Conservation (phyloP, 1,140 invertebrate genomes). For the Geopemphigus sp. region DNA sequence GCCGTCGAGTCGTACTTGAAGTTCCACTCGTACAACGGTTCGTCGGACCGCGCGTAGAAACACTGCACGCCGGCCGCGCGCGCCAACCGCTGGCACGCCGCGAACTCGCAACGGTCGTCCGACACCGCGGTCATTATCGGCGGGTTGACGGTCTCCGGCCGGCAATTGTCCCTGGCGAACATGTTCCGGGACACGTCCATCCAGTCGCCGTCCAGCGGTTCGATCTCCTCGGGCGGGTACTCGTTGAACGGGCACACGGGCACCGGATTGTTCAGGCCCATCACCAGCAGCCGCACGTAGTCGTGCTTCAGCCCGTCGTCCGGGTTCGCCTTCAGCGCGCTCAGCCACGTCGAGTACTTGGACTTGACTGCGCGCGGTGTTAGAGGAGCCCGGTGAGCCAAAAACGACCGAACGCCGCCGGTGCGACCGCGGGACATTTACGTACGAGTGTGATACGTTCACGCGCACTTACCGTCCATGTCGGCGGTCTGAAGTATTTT, state of each 20-base stretch:
- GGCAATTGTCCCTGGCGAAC: neutral
- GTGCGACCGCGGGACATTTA: too few species aligned
- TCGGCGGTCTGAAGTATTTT: neutral
- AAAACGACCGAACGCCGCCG: too few species aligned
- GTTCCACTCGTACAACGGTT: too few species aligned
- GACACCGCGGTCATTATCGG: too few species aligned
- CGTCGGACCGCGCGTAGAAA: too few species aligned
- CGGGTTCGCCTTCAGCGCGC: neutral
- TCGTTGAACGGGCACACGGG: conserved; percentile 8
- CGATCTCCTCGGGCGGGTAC: neutral
- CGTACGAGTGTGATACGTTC: too few species aligned
- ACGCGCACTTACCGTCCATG: neutral
- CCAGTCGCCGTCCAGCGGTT: neutral
- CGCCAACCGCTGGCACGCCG: too few species aligned
- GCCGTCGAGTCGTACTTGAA: too few species aligned
- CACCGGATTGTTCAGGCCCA: neutral
- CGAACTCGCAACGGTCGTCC: too few species aligned
- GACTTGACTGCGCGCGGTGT: neutral
- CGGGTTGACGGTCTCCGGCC: too few species aligned
- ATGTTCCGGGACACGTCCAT: neutral
- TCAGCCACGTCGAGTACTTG: conserved; percentile 14
- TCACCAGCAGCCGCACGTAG: neutral
- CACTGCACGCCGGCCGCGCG: too few species aligned
- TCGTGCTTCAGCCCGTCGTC: neutral
- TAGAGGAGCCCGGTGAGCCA: too few species aligned